These are phyloP conservation scores for Allophyes oxyacanthae DNA, from an alignment of 2,888 invertebrate genomes.

Conservation along the genomic window DNA sequence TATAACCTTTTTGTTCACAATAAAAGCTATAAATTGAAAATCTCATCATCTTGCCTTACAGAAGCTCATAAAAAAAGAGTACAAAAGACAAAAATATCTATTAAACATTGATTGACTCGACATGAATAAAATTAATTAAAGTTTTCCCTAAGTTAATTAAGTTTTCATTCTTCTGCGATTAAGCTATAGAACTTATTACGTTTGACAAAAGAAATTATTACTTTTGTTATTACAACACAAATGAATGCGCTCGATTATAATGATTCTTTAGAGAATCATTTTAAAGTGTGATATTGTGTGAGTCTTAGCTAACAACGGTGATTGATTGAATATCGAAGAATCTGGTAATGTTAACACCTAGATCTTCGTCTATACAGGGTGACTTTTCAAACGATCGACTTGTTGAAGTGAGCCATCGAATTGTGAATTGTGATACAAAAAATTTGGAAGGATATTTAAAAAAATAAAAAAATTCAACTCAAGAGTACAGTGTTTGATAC, in stretches of 20 bases:
- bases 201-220: constrained; percentile 41
- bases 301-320: no score
- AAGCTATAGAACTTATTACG: constrained; percentile 39
- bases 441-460: no score
- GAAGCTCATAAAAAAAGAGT: constrained; percentile 25
- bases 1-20: constrained; percentile 21
- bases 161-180: constrained; percentile 39
- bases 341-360: neutral
- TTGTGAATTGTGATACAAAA: no score
- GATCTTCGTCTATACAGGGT: no score
- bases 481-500: no score
- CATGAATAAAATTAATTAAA: constrained; percentile 49
- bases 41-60: constrained; percentile 14
- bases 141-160: constrained; percentile 33
- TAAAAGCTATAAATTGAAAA: neutral
- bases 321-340: neutral
- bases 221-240: constrained; percentile 14
- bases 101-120: constrained; percentile 21
- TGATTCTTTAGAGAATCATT: neutral
- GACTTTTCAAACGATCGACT: no score
- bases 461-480: no score
- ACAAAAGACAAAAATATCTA: constrained; percentile 24
- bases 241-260: constrained; percentile 13
- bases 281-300: neutral
- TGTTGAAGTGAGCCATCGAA: no score